Conservation (phyloP, 2,797 vertebrate genomes). For the Danio jaintianensis region DNA sequence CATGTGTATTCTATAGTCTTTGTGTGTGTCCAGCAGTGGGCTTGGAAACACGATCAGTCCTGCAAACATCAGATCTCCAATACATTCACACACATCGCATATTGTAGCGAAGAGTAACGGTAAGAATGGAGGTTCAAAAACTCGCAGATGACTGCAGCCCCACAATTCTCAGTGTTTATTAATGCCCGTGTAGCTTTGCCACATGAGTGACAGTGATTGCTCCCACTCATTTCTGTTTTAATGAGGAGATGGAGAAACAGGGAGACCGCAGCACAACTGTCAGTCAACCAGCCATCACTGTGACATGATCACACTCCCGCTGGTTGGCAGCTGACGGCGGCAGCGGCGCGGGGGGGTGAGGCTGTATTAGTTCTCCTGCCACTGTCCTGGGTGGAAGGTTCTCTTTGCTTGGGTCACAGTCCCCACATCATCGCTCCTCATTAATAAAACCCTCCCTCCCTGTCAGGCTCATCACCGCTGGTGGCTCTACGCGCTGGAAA, state of each 20-base stretch:
- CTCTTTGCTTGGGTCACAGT: conserved; percentile 42
- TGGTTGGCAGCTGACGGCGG: conserved; percentile 37
- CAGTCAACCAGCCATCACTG: conserved; percentile 59
- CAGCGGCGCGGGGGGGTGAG: conserved; percentile 2
- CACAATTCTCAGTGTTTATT: conserved; percentile 47
- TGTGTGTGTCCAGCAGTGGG: conserved; percentile 35
- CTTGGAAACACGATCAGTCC: conserved; percentile 23
- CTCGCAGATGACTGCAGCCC: background rate
- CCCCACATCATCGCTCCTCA: conserved; percentile 42
- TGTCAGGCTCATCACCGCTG: conserved; percentile 41
- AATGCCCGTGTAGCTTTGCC: conserved; percentile 50
- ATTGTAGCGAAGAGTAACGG: background rate
- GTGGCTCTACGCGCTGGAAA: background rate
- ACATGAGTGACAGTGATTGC: conserved; percentile 68
- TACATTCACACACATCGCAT: conserved; percentile 5
- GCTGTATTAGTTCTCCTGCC: conserved; percentile 39
- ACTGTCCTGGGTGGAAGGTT: conserved; percentile 42
- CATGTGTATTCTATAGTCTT: no score
- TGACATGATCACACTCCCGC: conserved; percentile 47
- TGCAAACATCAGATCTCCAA: conserved; percentile 31
- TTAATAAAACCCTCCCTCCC: conserved; percentile 53
- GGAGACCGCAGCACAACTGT: conserved; percentile 58
- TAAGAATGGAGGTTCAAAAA: conserved; percentile 20
- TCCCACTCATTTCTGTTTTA: conserved; percentile 70
- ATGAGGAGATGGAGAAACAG: conserved; percentile 65